Conservation (phyloP, 2,113 vertebrate species). For the Oreotragus oreotragus region DNA sequence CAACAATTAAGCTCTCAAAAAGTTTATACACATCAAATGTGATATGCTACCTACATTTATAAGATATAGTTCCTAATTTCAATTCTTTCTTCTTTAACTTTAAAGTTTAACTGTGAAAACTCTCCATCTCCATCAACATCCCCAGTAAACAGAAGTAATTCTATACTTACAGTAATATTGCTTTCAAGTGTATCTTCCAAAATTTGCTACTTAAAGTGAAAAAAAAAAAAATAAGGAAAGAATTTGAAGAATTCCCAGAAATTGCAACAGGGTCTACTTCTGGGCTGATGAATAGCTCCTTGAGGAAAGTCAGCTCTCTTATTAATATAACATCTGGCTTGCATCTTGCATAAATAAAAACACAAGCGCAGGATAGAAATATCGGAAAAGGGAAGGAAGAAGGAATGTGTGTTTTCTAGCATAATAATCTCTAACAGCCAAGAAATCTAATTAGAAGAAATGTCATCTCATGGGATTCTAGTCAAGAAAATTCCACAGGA, state of each 20-base stretch:
- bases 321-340: constrained; percentile 81
- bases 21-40: background rate
- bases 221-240: constrained; percentile 41
- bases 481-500: constrained; percentile 38
- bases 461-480: constrained; percentile 21
- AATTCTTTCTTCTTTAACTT: background rate
- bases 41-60: background rate
- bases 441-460: constrained; percentile 68
- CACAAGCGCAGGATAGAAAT: constrained; percentile 57
- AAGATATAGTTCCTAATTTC: background rate
- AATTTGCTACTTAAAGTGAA: constrained; percentile 70
- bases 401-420: constrained; percentile 47
- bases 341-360: constrained; percentile 76
- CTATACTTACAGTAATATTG: constrained; percentile 48
- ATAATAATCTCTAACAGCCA: constrained; percentile 64
- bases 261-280: constrained; percentile 62
- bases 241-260: constrained; percentile 79
- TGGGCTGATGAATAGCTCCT: constrained; percentile 76
- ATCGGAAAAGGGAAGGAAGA: constrained; percentile 45
- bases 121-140: constrained; percentile 47
- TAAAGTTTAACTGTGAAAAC: constrained; percentile 41
- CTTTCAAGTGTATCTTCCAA: constrained; percentile 70
- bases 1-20: constrained; percentile 29
- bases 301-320: constrained; percentile 74
- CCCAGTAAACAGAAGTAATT: constrained; percentile 58